A percentile compares a stretch with the other conserved stretches of the same genome.
Evolutionary conservation across 2,888 invertebrate genomes (phyloP).

Genomic region (Erebia ligea): DNA sequence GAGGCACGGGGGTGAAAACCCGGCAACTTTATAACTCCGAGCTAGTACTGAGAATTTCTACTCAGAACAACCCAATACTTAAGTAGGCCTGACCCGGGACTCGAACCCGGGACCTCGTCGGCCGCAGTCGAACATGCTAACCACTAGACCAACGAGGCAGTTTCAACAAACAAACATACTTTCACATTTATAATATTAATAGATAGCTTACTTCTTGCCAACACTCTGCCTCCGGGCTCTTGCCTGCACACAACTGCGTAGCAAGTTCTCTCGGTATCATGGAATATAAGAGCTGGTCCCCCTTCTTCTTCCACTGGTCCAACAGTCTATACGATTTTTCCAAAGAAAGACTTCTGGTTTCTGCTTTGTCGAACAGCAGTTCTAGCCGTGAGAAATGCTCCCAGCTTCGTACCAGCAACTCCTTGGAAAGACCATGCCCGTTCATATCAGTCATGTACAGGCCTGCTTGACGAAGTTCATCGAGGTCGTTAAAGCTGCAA

Average conservation of each 20-base stretch:
- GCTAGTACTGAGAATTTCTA: too few species aligned
- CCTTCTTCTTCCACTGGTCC: constrained; percentile 93
- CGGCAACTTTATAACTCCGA: too few species aligned
- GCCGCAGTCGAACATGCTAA: too few species aligned
- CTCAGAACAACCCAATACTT: too few species aligned
- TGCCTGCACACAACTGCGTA: constrained; percentile 89
- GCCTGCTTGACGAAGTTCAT: constrained; percentile 91
- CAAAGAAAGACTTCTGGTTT: constrained; percentile 89
- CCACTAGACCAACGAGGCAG: too few species aligned
- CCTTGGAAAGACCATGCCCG: constrained; percentile 92
- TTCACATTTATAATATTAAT: too few species aligned
- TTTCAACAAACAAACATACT: too few species aligned
- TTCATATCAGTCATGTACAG: constrained; percentile 92
- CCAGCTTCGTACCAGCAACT: constrained; percentile 93
- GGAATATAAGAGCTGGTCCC: constrained; percentile 93
- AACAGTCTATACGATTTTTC: constrained; percentile 90
- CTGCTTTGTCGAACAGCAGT: constrained; percentile 92
- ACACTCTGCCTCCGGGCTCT: constrained; percentile 46
- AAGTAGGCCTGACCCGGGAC: too few species aligned
- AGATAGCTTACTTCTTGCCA: constrained; percentile 10
- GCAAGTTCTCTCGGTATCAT: constrained; percentile 96
- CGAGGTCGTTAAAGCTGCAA: constrained; percentile 90
- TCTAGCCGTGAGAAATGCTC: constrained; percentile 92
- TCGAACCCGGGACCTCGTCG: too few species aligned
- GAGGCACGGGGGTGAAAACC: too few species aligned